Evolutionary conservation across 2,113 vertebrate species (phyloP), one percentile per base, ranked within the genome.

Genomic region (Callopanchax toddi): DNA sequence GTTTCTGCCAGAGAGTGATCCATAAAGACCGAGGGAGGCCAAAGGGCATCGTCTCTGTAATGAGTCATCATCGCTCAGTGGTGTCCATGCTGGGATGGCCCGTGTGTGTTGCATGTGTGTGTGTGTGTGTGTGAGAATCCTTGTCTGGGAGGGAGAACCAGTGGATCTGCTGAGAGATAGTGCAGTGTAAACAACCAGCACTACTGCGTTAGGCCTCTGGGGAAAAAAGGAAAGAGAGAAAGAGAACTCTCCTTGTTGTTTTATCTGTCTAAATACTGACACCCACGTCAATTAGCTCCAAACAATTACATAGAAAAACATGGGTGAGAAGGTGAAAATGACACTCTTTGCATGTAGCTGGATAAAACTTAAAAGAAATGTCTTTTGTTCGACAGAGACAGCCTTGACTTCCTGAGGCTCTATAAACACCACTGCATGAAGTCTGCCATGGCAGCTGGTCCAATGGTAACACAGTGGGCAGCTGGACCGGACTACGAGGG

Each of bases 1-100:
- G 74, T 81, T 79, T 79, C 81, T 86, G 85, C 86, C 89, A 88
- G 72, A 85, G 86, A 87, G 70, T 79, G 80, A 89, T 85, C 80
- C 76, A 90, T 87, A 87, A 85, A 87, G 86, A 87, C 84, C 68
- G 66, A 54, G 70, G 59, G 63, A 78, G 83, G 82, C 86, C 69
- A 51, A 79, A 88, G 89, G 85, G 75, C 82, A 83, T 49, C 67
- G 74, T 81, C 69, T 76, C 78, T 60, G 70, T 86, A 88, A 89
- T 91, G 84, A 87, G 71, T 91, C 87, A 89, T 91, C 87, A 89
- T 91, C 86, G 87, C 85, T 91, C 89, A 89, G 64, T 80, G 64
- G 69, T 72, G 83, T 88, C 81, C 77, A 60, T 36, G 50, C 66
- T 51, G 85, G 49, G 75, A 81, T 75, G 78, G 65, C 52, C 29